Conservation (phyloP, 2,888 invertebrate genomes). For the Pardosa pseudoannulata region DNA sequence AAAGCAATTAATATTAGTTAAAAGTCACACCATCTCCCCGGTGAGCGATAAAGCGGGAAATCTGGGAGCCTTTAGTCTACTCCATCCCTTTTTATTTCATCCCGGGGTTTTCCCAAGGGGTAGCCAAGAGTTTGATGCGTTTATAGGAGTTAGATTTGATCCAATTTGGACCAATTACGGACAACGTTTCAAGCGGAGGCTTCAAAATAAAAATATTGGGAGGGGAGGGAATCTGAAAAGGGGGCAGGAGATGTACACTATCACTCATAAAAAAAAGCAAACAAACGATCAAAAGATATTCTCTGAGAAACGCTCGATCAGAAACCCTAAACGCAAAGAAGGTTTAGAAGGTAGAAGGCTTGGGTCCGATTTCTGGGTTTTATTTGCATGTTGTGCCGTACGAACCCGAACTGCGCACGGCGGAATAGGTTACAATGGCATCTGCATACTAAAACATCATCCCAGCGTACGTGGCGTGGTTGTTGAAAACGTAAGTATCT, state of each 20-base stretch:
- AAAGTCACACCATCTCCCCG: not conserved
- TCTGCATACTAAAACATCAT: conserved; percentile 61
- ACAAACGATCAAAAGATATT: conserved; percentile 35
- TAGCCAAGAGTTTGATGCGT: conserved; percentile 57
- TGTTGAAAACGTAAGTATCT: conserved; percentile 22
- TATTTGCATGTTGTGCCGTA: conserved; percentile 45
- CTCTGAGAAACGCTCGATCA: not conserved
- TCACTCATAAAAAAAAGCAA: conserved; percentile 5
- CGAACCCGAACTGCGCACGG: not conserved
- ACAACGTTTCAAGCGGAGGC: conserved; percentile 43
- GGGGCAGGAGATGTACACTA: not conserved
- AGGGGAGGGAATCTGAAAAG: too few species aligned
- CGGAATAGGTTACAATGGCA: conserved; percentile 27
- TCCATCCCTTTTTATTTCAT: conserved; percentile 60
- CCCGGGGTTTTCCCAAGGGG: conserved; percentile 58
- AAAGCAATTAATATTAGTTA: conserved; percentile 4
- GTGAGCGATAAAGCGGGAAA: conserved; percentile 11
- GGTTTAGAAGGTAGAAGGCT: conserved; percentile 12
- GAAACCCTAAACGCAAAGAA: conserved; percentile 38
- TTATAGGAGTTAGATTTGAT: conserved; percentile 61
- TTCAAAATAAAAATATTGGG: conserved; percentile 10
- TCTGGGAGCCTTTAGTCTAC: conserved; percentile 10
- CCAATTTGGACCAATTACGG: conserved; percentile 62
- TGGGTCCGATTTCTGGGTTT: conserved; percentile 37
- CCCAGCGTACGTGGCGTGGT: conserved; percentile 29